phyloP scores from a whole-genome alignment of 2,888 invertebrate genomes.

The Aspidiotus rigidus region DNA sequence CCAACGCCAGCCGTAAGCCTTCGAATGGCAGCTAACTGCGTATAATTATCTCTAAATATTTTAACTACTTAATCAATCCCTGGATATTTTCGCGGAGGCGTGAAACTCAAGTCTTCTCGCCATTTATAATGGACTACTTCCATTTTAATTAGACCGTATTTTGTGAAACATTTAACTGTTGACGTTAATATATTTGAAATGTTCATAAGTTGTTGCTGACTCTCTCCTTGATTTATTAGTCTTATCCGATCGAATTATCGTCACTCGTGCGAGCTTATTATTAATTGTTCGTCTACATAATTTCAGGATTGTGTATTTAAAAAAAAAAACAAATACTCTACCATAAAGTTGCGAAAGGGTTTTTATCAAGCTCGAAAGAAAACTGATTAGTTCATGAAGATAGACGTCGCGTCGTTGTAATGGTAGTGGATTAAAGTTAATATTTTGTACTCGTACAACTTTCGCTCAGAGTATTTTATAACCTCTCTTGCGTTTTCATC shows the following conservation, averaged over 20 bases:
- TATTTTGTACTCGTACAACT: too few species aligned
- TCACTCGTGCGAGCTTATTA: not conserved
- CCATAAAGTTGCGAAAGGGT: too few species aligned
- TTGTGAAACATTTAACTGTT: slow-evolving; percentile 30
- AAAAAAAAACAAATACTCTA: too few species aligned
- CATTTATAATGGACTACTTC: slow-evolving; percentile 22
- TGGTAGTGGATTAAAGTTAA: too few species aligned
- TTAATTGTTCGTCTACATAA: too few species aligned
- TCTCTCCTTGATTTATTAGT: not conserved
- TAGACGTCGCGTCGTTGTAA: too few species aligned
- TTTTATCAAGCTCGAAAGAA: too few species aligned
- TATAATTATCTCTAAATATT: slow-evolving; percentile 31
- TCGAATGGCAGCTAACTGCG: slow-evolving; percentile 14
- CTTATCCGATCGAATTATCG: slow-evolving; percentile 1
- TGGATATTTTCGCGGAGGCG: slow-evolving; percentile 14
- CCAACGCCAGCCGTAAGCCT: not conserved
- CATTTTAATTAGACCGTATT: slow-evolving; percentile 23
- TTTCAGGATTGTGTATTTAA: too few species aligned
- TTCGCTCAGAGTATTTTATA: too few species aligned
- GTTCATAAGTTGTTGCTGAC: slow-evolving; percentile 7
- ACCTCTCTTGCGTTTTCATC: too few species aligned
- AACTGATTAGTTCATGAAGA: too few species aligned
- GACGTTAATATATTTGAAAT: slow-evolving; percentile 26
- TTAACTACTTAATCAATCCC: slow-evolving; percentile 28
- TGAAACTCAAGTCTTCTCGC: slow-evolving; percentile 6